These are phyloP conservation scores for Cataglyphis altisquamis DNA, from an alignment of 2,888 invertebrate species.

Conservation along the genomic window DNA sequence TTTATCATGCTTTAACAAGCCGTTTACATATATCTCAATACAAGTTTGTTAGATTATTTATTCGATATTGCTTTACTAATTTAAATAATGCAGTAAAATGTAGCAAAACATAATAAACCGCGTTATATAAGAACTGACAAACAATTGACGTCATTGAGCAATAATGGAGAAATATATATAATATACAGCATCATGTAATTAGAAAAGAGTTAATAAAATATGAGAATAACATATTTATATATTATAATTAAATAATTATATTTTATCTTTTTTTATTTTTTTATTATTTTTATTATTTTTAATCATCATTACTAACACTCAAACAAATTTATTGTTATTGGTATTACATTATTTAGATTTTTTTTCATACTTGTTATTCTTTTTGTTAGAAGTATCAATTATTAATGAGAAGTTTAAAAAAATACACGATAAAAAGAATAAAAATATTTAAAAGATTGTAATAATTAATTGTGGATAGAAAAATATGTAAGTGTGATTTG, in stretches of 20 bases:
- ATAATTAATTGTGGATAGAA: conserved; percentile 1
- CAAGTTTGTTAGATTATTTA: not conserved
- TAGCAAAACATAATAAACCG: not conserved
- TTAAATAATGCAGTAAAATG: conserved; percentile 5
- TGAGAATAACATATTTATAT: not conserved
- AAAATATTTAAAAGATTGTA: not conserved
- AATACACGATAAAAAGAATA: not conserved
- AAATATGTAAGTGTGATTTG: not conserved
- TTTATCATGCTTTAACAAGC: not conserved
- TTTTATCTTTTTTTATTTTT: not conserved
- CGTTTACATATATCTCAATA: not conserved
- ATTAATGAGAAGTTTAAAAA: not conserved
- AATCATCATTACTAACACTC: not conserved
- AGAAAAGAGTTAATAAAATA: not conserved
- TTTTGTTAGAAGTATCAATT: not conserved
- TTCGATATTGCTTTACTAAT: not conserved
- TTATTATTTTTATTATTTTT: not conserved
- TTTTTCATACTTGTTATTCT: not conserved
- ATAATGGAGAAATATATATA: not conserved
- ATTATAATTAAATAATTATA: conserved; percentile 2
- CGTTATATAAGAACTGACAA: not conserved
- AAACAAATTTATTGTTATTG: not conserved
- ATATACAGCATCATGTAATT: not conserved
- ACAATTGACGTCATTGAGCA: not conserved
- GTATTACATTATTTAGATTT: not conserved